A percentile compares a stretch with the other conserved stretches of the same genome.
Conservation (phyloP, 2,797 vertebrate species). For the Austrolebias charrua region DNA sequence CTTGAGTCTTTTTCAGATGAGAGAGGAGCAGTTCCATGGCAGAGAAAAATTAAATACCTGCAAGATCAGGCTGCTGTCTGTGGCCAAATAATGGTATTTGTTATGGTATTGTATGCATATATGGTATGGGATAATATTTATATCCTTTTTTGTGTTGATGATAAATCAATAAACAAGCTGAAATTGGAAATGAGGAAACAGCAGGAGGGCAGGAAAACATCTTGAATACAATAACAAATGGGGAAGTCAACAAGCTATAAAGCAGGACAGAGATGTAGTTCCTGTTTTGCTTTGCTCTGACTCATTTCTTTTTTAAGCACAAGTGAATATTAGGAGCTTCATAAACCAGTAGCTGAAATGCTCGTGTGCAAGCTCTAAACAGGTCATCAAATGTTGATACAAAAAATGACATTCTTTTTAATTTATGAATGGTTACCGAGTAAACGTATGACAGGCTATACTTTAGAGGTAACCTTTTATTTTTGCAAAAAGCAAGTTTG, state of each 20-base stretch:
- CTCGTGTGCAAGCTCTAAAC: not conserved
- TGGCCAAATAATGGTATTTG: not conserved
- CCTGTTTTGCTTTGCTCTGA: not conserved
- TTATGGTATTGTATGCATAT: too few species aligned
- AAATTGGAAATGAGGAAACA: constrained; percentile 1
- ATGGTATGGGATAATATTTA: not conserved
- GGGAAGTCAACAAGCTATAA: not conserved
- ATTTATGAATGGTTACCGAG: too few species aligned
- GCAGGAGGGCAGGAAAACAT: not conserved
- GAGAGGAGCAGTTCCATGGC: not conserved
- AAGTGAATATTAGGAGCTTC: not conserved
- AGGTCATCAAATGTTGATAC: too few species aligned
- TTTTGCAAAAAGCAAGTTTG: too few species aligned
- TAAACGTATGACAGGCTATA: not conserved
- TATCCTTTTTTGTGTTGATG: not conserved
- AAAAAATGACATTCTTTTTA: too few species aligned
- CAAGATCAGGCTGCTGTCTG: not conserved
- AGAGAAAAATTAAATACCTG: not conserved
- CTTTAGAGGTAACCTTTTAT: not conserved
- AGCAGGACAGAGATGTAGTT: not conserved
- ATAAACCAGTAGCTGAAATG: not conserved
- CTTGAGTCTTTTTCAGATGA: not conserved
- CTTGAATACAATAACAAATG: not conserved
- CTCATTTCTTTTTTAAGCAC: not conserved
- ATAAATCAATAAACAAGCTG: constrained; percentile 3